Percentiles rank a stretch among this genome's conserved stretches.
Evolutionary conservation across 1,140 invertebrate genomes (phyloP).

Genomic region (Lordiphosa stackelbergi): DNA sequence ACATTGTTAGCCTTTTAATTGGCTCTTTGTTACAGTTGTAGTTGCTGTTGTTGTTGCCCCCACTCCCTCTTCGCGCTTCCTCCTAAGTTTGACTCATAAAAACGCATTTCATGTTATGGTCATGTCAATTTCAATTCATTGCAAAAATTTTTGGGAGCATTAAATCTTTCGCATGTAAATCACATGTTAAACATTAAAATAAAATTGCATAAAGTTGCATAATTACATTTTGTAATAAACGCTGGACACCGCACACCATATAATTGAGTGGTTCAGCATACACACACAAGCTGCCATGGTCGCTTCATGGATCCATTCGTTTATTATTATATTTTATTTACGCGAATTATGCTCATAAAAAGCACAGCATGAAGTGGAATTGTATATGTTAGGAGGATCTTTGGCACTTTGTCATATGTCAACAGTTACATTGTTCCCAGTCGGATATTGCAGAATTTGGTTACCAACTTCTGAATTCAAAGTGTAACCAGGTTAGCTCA

Average conservation of each 20-base stretch:
- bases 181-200: slow-evolving; percentile 73
- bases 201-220: slow-evolving; percentile 72
- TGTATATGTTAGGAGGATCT: slow-evolving; percentile 6
- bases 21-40: slow-evolving; percentile 68
- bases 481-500: no score
- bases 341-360: slow-evolving; percentile 62
- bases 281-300: slow-evolving; percentile 12
- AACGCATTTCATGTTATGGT: slow-evolving; percentile 10
- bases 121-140: slow-evolving; percentile 55
- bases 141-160: slow-evolving; percentile 39
- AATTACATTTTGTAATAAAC: slow-evolving; percentile 67
- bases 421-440: slow-evolving; percentile 15
- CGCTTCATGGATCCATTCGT: slow-evolving; percentile 9
- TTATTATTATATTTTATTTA: slow-evolving; percentile 58
- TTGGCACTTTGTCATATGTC: slow-evolving; percentile 50
- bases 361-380: slow-evolving; percentile 31
- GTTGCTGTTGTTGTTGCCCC: slow-evolving; percentile 13
- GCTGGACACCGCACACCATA: slow-evolving; percentile 26
- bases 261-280: slow-evolving; percentile 34
- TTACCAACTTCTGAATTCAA: no score
- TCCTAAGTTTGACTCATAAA: slow-evolving; percentile 1
- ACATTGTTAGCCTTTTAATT: slow-evolving; percentile 74
- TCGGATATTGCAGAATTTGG: no score
- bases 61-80: neutral
- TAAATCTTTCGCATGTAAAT: slow-evolving; percentile 73